phyloP scores from a whole-genome alignment of 2,888 invertebrate genomes.

The Macrosiphum euphorbiae region DNA sequence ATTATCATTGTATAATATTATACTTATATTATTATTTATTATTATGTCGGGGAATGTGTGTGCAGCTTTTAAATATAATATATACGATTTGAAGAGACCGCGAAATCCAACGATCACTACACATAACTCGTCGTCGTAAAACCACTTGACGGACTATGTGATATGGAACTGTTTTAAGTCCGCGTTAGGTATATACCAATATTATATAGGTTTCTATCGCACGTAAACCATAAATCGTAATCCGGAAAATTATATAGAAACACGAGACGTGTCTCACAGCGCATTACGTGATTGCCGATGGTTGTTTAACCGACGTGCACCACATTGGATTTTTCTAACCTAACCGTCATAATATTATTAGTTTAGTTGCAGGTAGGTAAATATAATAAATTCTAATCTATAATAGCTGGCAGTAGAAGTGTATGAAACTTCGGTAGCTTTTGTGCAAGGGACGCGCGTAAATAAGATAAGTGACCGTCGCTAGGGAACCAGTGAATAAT shows the following conservation, averaged over 20 bases:
- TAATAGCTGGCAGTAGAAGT: neutral
- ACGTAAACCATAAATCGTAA: neutral
- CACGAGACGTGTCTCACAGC: neutral
- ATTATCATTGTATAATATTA: neutral
- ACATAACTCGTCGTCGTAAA: neutral
- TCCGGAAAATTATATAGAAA: neutral
- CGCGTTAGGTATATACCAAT: neutral
- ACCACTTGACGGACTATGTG: neutral
- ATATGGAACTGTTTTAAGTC: neutral
- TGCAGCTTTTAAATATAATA: neutral
- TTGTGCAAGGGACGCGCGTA: neutral
- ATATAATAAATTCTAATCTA: neutral
- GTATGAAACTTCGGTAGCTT: neutral
- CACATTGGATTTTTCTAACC: neutral
- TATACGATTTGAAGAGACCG: neutral
- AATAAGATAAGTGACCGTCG: neutral
- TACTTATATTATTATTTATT: neutral
- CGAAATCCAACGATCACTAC: neutral
- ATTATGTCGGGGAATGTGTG: neutral
- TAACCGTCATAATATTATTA: neutral
- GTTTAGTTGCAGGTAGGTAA: neutral
- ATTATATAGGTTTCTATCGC: neutral
- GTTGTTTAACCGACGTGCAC: neutral
- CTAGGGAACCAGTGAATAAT: neutral
- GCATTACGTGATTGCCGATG: neutral